Evolutionary conservation across 1,140 invertebrate genomes (phyloP), one percentile per base, ranked within the genome.

Genomic region (Triops cancriformis): DNA sequence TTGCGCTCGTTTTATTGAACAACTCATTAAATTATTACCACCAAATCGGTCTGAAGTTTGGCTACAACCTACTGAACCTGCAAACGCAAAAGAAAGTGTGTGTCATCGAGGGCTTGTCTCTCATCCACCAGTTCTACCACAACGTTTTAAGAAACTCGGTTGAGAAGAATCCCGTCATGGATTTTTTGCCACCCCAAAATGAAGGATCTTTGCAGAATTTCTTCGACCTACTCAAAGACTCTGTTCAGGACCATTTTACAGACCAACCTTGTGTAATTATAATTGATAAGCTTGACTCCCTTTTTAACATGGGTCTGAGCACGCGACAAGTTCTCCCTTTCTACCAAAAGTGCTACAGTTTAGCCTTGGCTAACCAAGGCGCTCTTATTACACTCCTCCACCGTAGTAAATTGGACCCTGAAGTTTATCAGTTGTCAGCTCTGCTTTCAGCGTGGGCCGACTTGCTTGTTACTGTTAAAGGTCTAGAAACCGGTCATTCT

Each of bases 211-310:
- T 77, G 43, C 51, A 77, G 18, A 27, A 51, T 5, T 23, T 77
- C 2, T 72, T 72, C 12, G 12, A 14, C 1, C 1, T 26, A 26
- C 37, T 72, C 11, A 26, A 72, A 23, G 14, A 26, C 1, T 37
- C 37, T 1, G n/a, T 73, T n/a, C 7, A 12, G 2, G 31, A 31
- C 11, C 42, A 43, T 31, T 26, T 28, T 42, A 37, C 18, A 12
- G 37, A 76, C 37, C 72, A 78, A 26, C 72, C 72, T 2, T 78
- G 41, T 74, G 37, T 45, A 2, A 9, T 78, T 18, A 12, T 78
- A 9, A 78, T 78, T 14, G 77, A 78, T 41, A 37, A 78, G 18
- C 73, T 78, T 45, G 73, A 74, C n/a, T 45, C 27, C 41, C 41
- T 78, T n/a, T 42, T 78, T 42, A 73, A 42, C 43, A 45, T 78